Evolutionary conservation across 2,797 vertebrate genomes (phyloP).

Genomic region (Gymnopithys bicolor): DNA sequence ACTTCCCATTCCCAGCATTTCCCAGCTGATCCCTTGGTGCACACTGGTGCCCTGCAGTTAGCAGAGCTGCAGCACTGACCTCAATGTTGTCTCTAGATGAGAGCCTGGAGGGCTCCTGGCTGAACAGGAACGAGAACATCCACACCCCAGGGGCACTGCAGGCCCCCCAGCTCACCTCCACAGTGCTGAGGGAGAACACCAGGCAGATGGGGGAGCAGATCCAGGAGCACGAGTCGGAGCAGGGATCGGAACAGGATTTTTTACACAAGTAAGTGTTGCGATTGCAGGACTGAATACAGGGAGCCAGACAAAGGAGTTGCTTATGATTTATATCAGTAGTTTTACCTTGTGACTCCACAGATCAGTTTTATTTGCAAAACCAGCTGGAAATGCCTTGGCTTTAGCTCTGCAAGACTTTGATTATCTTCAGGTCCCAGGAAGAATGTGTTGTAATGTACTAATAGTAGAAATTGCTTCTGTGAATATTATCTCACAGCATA

Average conservation of each 20-base stretch:
- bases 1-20: neutral
- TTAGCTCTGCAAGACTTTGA: neutral
- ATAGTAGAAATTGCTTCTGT: neutral
- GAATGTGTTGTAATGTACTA: neutral
- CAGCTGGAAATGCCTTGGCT: neutral
- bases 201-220: conserved; percentile 92
- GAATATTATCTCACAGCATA: neutral
- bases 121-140: conserved; percentile 93
- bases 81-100: conserved; percentile 82
- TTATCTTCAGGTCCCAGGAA: neutral
- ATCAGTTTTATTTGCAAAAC: neutral
- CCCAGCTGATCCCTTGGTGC: neutral
- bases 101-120: conserved; percentile 92
- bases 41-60: neutral
- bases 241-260: conserved; percentile 94
- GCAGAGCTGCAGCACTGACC: neutral
- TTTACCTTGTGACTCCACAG: neutral
- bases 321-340: neutral
- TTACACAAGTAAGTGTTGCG: conserved; percentile 91
- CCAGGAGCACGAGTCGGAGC: conserved; percentile 95
- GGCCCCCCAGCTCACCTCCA: conserved; percentile 95
- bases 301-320: neutral
- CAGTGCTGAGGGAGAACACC: conserved; percentile 94
- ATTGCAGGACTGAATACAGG: neutral
- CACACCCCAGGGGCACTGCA: conserved; percentile 93